Base-by-base conservation (phyloP, 2,113 vertebrate genomes). In the Rhizomys pruinosus region DNA sequence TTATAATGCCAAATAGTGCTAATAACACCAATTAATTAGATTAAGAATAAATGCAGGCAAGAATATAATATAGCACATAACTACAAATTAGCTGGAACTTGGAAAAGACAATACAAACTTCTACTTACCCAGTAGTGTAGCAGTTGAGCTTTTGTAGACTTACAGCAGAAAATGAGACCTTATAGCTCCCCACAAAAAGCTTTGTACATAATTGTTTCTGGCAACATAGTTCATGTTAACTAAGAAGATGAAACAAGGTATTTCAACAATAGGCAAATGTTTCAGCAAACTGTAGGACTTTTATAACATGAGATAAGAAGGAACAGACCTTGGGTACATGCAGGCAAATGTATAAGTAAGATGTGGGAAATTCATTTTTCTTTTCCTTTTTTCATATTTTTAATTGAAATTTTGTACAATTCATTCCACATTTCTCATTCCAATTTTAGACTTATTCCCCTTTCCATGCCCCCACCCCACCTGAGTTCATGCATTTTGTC, bases 261-360 rank as follows among this genome's bases (percentile, higher is more conserved):
- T 84, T 32, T 84, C 61, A 66, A 66, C 61, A 84, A 66, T 84
- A 29, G 61, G 17, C 27, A 66, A 66, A 84, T 84, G 61, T 66
- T 84, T 84, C 32, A 66, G 29, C 42, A 84, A 66, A 84, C 61
- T 66, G 61, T 47, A 66, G 29, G 63, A 34, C 39, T 66, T 84
- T 84, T 61, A 84, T 66, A 42, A 39, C 63, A 44, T 47, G 61
- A 66, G 39, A 66, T 84, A 84, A 84, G 27, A 82, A 82, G 63
- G 47, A 19, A 47, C 19, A 84, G 66, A 34, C 44, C 64, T 9
- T 44, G 64, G 42, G 61, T 84, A 47, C 39, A 66, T 20, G 29
- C 12, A 84, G 80, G 32, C 80, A 84, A 66, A 84, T 84, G 29
- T 84, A 66, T 66, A 61, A 47, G 61, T 84, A 82, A 82, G 64